These are phyloP conservation scores for Dolichopus griseipennis DNA, from an alignment of 2,888 invertebrate genomes.

Conservation along the genomic window DNA sequence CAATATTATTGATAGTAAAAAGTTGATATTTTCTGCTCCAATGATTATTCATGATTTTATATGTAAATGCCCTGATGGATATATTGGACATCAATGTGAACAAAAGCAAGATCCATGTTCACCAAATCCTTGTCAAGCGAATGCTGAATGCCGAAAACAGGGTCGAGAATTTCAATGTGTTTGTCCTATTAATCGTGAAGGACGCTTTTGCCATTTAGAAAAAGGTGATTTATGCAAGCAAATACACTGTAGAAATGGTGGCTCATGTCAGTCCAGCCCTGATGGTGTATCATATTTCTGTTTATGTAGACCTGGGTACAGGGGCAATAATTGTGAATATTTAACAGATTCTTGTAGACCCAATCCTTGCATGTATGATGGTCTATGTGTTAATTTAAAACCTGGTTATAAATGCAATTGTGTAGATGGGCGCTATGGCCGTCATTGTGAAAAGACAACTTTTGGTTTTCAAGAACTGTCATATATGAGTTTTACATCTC, in stretches of 20 bases:
- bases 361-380: conserved; percentile 86
- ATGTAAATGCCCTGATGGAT: conserved; percentile 77
- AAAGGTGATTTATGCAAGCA: conserved; percentile 75
- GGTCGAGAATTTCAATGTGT: conserved; percentile 76
- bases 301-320: conserved; percentile 80
- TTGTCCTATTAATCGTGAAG: conserved; percentile 70
- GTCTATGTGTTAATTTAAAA: conserved; percentile 78
- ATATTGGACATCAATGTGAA: conserved; percentile 73
- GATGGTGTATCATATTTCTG: conserved; percentile 87
- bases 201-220: conserved; percentile 75
- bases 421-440: conserved; percentile 77
- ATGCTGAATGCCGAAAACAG: conserved; percentile 74
- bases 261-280: conserved; percentile 80
- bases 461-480: conserved; percentile 84
- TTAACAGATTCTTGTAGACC: conserved; percentile 83
- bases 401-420: conserved; percentile 82
- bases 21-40: conserved; percentile 75
- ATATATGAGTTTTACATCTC: conserved; percentile 76
- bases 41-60: conserved; percentile 65
- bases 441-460: conserved; percentile 83
- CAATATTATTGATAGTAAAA: conserved; percentile 68
- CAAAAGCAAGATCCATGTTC: conserved; percentile 83
- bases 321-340: conserved; percentile 84
- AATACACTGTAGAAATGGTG: conserved; percentile 84
- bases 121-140: conserved; percentile 78